phyloP scores from a whole-genome alignment of 2,113 vertebrate species.

The Artemisiospiza belli region DNA sequence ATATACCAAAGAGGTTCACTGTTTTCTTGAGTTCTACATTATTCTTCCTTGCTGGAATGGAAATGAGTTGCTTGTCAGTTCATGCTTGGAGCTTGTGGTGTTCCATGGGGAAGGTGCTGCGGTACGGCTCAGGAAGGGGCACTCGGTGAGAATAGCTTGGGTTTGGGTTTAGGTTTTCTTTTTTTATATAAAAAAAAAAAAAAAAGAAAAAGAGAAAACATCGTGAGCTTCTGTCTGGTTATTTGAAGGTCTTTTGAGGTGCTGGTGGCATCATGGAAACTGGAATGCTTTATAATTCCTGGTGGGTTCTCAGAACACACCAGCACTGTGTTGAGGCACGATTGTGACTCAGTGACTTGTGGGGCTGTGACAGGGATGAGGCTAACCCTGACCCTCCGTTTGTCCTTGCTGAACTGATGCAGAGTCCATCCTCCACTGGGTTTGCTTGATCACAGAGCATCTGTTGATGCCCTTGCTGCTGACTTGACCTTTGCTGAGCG shows the following conservation, averaged over 20 bases:
- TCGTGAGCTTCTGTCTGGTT: background rate
- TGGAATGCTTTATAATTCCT: background rate
- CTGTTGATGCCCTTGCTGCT: fast-evolving
- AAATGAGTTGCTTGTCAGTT: background rate
- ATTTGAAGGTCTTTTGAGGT: background rate
- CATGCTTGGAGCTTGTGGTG: background rate
- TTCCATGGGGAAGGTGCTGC: background rate
- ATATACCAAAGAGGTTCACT: conserved; percentile 77
- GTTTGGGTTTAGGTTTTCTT: background rate
- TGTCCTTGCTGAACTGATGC: background rate
- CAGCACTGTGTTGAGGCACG: fast-evolving
- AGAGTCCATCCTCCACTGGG: background rate
- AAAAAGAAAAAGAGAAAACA: background rate
- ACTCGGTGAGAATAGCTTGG: background rate
- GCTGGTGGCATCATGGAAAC: background rate
- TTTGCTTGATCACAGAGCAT: background rate
- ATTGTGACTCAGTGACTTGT: fast-evolving
- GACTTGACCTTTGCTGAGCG: fast-evolving
- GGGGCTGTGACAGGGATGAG: background rate
- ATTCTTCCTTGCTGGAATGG: conserved; percentile 17
- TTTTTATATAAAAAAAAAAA: background rate
- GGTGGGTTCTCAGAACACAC: background rate
- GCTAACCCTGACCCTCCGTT: fast-evolving
- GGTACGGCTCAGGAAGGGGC: background rate
- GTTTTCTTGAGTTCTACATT: background rate